Conservation (phyloP, 92 coral and sea anemone genomes). For the Bergia sp. region DNA sequence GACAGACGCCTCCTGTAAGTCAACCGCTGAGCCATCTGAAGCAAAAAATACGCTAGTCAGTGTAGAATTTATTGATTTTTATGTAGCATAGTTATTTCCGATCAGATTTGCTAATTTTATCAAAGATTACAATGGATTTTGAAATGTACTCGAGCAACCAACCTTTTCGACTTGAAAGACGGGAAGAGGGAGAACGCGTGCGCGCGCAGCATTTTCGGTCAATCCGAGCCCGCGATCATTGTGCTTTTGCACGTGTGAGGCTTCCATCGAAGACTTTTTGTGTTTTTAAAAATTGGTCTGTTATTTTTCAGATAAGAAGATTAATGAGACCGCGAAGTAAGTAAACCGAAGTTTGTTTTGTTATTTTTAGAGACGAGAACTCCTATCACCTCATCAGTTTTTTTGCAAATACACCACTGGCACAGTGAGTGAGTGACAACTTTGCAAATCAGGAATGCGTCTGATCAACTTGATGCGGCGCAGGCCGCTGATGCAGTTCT, state of each 20-base stretch:
- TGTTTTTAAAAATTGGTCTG: not conserved
- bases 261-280: not conserved
- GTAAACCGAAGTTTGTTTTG: not conserved
- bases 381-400: not conserved
- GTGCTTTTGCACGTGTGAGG: conserved; percentile 57
- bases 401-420: not conserved
- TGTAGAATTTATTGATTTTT: conserved; percentile 28
- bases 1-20: conserved; percentile 97
- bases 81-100: not conserved
- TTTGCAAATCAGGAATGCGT: not conserved
- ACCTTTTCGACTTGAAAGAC: conserved; percentile 60
- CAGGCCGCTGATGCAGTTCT: not conserved
- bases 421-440: not conserved
- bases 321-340: conserved; percentile 1
- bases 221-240: conserved; percentile 68
- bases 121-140: conserved; percentile 72
- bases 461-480: not conserved
- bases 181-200: conserved; percentile 77
- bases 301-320: not conserved
- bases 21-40: conserved; percentile 96
- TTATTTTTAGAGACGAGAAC: no score
- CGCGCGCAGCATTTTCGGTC: conserved; percentile 81
- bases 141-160: not conserved
- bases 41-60: conserved; percentile 38
- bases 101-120: conserved; percentile 25